Conservation (phyloP, 2,888 invertebrate genomes). For the Eremobia ochroleuca region DNA sequence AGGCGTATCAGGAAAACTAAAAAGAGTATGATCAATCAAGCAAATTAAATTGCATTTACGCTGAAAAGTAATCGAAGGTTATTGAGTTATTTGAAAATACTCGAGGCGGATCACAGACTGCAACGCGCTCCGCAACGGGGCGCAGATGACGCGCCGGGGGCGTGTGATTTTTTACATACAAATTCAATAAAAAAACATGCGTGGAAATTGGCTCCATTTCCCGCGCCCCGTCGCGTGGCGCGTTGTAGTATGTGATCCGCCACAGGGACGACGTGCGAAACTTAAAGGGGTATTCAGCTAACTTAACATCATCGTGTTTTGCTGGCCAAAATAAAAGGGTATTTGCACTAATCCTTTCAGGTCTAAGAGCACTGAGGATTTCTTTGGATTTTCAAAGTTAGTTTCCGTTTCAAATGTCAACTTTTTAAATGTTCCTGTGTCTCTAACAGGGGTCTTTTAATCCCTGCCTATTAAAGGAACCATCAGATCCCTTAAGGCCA, state of each 20-base stretch:
- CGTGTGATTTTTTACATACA: too few relatives aligned
- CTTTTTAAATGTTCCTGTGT: too few relatives aligned
- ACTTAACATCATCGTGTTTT: neutral
- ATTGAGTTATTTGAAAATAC: neutral
- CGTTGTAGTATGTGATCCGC: too few relatives aligned
- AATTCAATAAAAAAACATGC: too few relatives aligned
- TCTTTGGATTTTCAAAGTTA: too few relatives aligned
- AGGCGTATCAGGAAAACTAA: constrained; percentile 25
- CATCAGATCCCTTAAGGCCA: neutral
- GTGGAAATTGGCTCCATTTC: too few relatives aligned
- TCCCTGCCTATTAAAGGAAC: neutral
- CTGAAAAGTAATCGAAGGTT: neutral
- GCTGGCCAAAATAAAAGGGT: neutral
- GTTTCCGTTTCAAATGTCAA: too few relatives aligned
- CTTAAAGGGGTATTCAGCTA: neutral
- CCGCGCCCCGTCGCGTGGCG: too few relatives aligned
- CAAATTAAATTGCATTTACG: constrained; percentile 1
- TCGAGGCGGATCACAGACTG: too few relatives aligned
- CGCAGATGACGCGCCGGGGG: too few relatives aligned
- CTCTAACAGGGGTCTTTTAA: too few relatives aligned
- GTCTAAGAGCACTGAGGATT: neutral
- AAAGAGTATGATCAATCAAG: neutral
- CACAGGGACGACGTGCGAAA: neutral
- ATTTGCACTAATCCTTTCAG: neutral
- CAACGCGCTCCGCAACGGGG: too few relatives aligned